A percentile compares a stretch with the other conserved stretches of the same genome.
These are phyloP conservation scores for Agonopterix heracliana DNA, from an alignment of 2,888 invertebrate species.

Conservation along the genomic window DNA sequence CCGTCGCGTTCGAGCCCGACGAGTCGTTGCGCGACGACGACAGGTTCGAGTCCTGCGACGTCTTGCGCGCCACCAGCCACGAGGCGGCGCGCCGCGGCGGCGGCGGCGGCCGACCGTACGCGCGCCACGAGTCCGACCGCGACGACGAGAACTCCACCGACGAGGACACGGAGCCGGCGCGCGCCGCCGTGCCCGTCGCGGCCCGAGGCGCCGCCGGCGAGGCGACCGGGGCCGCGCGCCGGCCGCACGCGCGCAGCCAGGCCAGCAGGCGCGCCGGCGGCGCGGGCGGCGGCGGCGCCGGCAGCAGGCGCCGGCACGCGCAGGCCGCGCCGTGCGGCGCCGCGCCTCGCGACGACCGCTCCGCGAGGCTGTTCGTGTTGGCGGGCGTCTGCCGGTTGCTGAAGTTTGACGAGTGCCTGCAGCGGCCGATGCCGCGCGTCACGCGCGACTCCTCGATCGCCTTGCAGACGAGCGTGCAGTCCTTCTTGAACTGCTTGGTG, in stretches of 20 bases:
- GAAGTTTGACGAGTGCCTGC: conserved; percentile 90
- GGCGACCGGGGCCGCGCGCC: conserved; percentile 33
- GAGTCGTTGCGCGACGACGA: conserved; percentile 94
- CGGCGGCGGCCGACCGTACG: conserved; percentile 86
- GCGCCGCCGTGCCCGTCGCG: conserved; percentile 47
- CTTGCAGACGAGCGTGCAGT: conserved; percentile 96
- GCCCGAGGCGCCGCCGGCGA: conserved; percentile 72
- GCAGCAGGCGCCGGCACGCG: conserved; percentile 81
- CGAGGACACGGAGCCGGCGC: conserved; percentile 89
- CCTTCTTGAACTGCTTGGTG: conserved; percentile 98
- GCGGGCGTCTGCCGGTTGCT: conserved; percentile 92
- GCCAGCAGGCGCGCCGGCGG: conserved; percentile 81
- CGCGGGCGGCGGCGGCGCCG: conserved; percentile 81
- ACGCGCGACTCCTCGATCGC: conserved; percentile 96
- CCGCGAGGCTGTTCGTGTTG: conserved; percentile 89
- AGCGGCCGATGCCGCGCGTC: conserved; percentile 89
- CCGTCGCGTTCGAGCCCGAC: conserved; percentile 91
- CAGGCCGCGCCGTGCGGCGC: conserved; percentile 78
- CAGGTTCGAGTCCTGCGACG: conserved; percentile 93
- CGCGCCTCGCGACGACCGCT: conserved; percentile 80
- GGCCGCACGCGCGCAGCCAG: conserved; percentile 58
- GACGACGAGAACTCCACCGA: conserved; percentile 94
- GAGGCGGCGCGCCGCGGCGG: conserved; percentile 89
- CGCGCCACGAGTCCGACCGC: conserved; percentile 91
- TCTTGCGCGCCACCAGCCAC: conserved; percentile 93